phyloP scores from a whole-genome alignment of 2,797 vertebrate species.

The Oceanodroma leucorhoa region DNA sequence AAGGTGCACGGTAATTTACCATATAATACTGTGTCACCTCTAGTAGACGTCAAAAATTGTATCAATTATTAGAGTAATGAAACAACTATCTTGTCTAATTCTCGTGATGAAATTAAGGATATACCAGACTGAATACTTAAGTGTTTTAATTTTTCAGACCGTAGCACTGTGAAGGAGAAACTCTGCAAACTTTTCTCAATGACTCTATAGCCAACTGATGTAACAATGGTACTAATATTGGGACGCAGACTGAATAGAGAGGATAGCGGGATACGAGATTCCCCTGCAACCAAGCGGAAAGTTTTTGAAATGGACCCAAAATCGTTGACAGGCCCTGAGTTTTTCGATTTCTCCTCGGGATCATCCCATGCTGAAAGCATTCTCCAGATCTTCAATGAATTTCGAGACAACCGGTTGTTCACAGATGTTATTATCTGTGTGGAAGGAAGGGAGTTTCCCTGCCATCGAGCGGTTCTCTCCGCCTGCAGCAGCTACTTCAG shows the following conservation, averaged over 20 bases:
- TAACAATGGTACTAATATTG: slow-evolving; percentile 97
- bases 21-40: neutral
- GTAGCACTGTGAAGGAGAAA: slow-evolving; percentile 52
- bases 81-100: neutral
- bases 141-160: slow-evolving; percentile 52
- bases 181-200: slow-evolving; percentile 68
- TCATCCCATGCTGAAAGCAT: slow-evolving; percentile 93
- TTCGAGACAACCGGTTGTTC: slow-evolving; percentile 92
- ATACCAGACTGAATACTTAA: neutral
- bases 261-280: slow-evolving; percentile 90
- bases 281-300: slow-evolving; percentile 95
- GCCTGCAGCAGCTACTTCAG: slow-evolving; percentile 98
- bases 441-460: slow-evolving; percentile 95
- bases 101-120: neutral
- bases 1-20: neutral
- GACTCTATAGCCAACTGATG: slow-evolving; percentile 76
- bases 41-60: neutral
- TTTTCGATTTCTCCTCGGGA: slow-evolving; percentile 93
- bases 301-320: slow-evolving; percentile 96
- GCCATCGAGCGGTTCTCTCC: slow-evolving; percentile 94
- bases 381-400: slow-evolving; percentile 95
- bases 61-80: neutral
- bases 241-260: slow-evolving; percentile 94
- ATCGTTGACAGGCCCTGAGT: slow-evolving; percentile 82
- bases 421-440: slow-evolving; percentile 98